Evolutionary conservation across 1,140 invertebrate species (phyloP).

Genomic region (Ladona fulva): DNA sequence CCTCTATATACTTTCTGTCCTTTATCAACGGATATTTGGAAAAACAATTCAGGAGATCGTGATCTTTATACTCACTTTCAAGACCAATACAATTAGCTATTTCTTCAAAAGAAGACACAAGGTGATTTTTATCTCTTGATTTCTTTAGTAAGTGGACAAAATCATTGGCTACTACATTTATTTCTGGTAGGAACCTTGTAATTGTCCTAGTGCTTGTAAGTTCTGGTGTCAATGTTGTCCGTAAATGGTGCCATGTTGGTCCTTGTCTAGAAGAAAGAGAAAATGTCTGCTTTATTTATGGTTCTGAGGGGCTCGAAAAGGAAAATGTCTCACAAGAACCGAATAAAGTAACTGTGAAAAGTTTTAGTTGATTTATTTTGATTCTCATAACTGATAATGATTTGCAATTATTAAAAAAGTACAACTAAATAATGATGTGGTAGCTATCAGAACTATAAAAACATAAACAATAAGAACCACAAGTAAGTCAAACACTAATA

Average conservation of each 20-base stretch:
- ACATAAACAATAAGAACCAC: too few species aligned
- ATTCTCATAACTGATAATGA: too few species aligned
- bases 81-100: slow-evolving; percentile 66
- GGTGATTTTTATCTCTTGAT: slow-evolving; percentile 34
- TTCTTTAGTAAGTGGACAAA: slow-evolving; percentile 56
- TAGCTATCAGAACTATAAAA: too few species aligned
- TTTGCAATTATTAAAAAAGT: too few species aligned
- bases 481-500: too few species aligned
- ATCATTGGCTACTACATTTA: slow-evolving; percentile 69
- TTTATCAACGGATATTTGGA: too few species aligned
- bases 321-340: too few species aligned
- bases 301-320: not conserved
- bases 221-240: slow-evolving; percentile 61
- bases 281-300: not conserved
- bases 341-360: too few species aligned
- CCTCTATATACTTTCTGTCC: too few species aligned
- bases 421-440: too few species aligned
- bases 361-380: too few species aligned
- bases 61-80: slow-evolving; percentile 58
- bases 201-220: slow-evolving; percentile 69
- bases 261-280: slow-evolving; percentile 52
- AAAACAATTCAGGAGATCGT: too few species aligned
- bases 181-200: slow-evolving; percentile 61
- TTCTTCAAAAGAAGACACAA: slow-evolving; percentile 56
- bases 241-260: slow-evolving; percentile 64